These are phyloP conservation scores for Octopus sinensis DNA, from an alignment of 1,140 invertebrate genomes.

Conservation along the genomic window DNA sequence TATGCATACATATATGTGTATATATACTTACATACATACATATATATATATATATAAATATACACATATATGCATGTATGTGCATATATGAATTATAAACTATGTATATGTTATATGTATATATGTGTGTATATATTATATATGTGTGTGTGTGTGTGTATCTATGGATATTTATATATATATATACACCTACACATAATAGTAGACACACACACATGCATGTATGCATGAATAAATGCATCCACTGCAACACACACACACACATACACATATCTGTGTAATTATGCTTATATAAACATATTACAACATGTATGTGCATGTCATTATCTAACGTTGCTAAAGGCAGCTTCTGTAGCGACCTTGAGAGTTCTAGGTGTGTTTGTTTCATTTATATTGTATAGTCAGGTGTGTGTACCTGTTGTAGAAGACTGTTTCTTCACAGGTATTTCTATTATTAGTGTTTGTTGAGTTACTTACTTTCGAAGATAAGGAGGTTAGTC, in stretches of 20 bases:
- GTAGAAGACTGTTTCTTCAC: too few relatives aligned
- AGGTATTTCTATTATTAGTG: too few relatives aligned
- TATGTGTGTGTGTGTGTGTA: too few relatives aligned
- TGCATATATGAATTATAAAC: background rate
- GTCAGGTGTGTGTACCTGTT: too few relatives aligned
- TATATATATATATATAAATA: background rate
- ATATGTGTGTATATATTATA: too few relatives aligned
- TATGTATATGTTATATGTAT: too few relatives aligned
- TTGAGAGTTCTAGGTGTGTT: too few relatives aligned
- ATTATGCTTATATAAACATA: background rate
- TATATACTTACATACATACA: background rate
- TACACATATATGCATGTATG: background rate
- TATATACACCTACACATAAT: background rate
- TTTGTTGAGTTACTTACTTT: too few relatives aligned
- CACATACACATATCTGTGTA: background rate
- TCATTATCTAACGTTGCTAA: too few relatives aligned
- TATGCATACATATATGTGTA: background rate
- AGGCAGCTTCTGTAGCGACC: too few relatives aligned
- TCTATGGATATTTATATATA: background rate
- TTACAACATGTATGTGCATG: background rate
- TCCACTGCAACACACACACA: background rate
- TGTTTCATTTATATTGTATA: too few relatives aligned
- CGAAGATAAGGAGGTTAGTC: too few relatives aligned
- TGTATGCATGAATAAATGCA: background rate
- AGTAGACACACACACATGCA: background rate